A percentile compares a stretch with the other conserved stretches of the same genome.
Conservation (phyloP, 64 coral and sea anemone species). For the Anthopleura sola region DNA sequence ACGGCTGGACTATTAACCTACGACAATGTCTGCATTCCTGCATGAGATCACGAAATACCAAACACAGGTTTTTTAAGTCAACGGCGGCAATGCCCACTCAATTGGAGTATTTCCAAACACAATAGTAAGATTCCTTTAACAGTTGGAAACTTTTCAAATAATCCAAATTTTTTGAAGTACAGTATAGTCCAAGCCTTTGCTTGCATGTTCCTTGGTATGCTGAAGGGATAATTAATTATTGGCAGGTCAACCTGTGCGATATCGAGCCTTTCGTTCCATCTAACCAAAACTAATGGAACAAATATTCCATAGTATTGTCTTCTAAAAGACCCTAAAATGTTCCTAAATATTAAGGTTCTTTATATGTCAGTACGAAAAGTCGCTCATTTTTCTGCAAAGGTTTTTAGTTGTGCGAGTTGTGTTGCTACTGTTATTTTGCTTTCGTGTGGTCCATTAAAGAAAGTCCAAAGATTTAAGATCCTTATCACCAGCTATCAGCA, state of each 20-base stretch:
- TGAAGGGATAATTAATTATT: background rate
- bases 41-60: background rate
- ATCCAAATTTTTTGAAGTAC: background rate
- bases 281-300: background rate
- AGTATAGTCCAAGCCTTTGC: background rate
- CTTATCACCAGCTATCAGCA: background rate
- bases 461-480: background rate
- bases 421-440: background rate
- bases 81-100: background rate
- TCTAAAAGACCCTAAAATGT: background rate
- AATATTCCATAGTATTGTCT: background rate
- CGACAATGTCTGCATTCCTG: background rate
- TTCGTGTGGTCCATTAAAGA: background rate
- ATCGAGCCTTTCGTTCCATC: background rate
- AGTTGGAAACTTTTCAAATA: background rate
- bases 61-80: background rate
- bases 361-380: no score
- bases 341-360: no score
- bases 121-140: background rate
- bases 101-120: slow-evolving; percentile 4
- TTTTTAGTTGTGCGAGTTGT: background rate
- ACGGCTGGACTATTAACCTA: background rate
- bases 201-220: background rate
- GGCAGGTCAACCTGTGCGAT: background rate
- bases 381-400: no score